phyloP scores from a whole-genome alignment of 2,113 vertebrate genomes.

The Sterrhoptilus dennistouni region DNA sequence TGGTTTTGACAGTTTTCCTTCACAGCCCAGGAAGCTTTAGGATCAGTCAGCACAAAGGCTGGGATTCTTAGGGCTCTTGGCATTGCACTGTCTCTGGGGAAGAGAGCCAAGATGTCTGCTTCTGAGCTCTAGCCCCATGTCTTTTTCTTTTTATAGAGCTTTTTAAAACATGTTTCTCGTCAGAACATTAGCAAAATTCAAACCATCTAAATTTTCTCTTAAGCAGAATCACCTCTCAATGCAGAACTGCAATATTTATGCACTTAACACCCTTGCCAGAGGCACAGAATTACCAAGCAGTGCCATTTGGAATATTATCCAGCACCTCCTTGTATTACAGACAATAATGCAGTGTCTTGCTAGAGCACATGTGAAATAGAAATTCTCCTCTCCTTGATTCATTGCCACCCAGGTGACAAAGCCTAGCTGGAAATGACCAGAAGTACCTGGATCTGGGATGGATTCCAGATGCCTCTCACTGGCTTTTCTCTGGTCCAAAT shows the following conservation, averaged over 20 bases:
- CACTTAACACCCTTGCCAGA: background rate
- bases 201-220: background rate
- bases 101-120: slow-evolving; percentile 2
- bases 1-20: slow-evolving; percentile 35
- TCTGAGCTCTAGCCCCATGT: background rate
- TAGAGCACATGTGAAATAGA: background rate
- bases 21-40: background rate
- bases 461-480: background rate
- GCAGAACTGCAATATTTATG: background rate
- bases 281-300: background rate
- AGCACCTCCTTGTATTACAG: background rate
- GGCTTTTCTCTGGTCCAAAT: background rate
- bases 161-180: background rate
- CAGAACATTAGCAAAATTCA: background rate
- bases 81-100: background rate
- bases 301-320: background rate
- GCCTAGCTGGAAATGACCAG: background rate
- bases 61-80: slow-evolving; percentile 29
- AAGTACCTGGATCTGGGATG: background rate
- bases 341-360: background rate
- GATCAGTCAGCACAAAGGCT: slow-evolving; percentile 18
- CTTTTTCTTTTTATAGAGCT: slow-evolving; percentile 41
- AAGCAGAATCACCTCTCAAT: background rate
- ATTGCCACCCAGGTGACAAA: background rate
- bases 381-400: background rate